Evolutionary conservation across 2,113 vertebrate species (phyloP), one percentile per base, ranked within the genome.

Genomic region (Leptocoma aspasia): DNA sequence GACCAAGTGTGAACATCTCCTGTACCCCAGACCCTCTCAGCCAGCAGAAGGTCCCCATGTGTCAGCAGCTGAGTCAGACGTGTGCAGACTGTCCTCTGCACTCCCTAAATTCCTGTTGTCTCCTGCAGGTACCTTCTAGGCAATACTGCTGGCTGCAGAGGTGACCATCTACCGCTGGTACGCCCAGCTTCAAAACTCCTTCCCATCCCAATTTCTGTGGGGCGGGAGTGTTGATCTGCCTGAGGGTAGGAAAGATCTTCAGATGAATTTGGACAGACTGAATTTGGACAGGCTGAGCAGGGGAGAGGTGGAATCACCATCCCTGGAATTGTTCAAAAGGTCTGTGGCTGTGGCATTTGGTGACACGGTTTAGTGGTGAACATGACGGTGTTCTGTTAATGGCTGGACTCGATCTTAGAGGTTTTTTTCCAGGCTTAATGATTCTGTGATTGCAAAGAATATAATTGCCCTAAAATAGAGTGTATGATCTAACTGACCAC

Each of bases 361-460:
- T 1, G 1, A 31, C 14, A 2, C 7, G 10, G 3, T 49, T 47
- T 56, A 63, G 22, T 49, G 21, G 10, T 42, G 56, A 42, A 27
- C 7, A 7, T 20, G 11, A 8, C 0, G 0, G 7, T 60, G 26
- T 30, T 35, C 26, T 60, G 8, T 35, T 33, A 54, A 35, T 10
- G 5, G 9, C 0, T 69, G 15, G 12, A 42, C 17, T 69, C 6
- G 0, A 13, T 42, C 47, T 63, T 22, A 28, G 27, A 56, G 10
- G 1, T 11, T 24, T 56, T 56, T 49, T 35, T 23, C 5, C 31
- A 69, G 7, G 9, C 35, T 56, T 42, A 49, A 28, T 15, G 8
- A 63, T 31, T 30, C 39, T 65, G n/a, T 35, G 47, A 31, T 42
- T 41, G 12, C n/a, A 31, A 69, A 39, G 6, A 75, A 53, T 26